These are phyloP conservation scores for Hystrix brachyura DNA, from an alignment of 2,113 vertebrate species.

Conservation along the genomic window DNA sequence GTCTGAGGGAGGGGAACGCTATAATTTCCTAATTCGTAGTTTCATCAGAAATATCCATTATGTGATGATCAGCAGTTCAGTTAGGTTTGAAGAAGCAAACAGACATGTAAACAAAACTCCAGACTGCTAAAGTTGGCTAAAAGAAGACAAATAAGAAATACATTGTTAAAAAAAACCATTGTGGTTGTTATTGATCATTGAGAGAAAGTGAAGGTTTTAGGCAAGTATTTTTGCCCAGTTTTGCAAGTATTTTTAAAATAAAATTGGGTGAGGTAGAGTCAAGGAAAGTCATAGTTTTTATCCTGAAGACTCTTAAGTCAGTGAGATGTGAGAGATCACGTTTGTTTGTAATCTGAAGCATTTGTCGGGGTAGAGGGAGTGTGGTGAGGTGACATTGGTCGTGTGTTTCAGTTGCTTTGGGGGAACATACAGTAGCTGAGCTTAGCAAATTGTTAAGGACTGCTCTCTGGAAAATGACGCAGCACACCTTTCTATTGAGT, in stretches of 20 bases:
- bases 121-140: not conserved
- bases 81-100: not conserved
- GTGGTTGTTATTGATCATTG: not conserved
- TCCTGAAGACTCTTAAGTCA: not conserved
- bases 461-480: not conserved
- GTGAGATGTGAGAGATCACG: not conserved
- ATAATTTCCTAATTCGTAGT: conserved; percentile 10
- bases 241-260: conserved; percentile 28
- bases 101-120: not conserved
- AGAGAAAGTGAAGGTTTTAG: not conserved
- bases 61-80: not conserved
- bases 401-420: not conserved
- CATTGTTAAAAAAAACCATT: not conserved
- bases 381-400: not conserved
- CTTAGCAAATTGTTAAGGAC: not conserved
- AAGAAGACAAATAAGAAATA: not conserved
- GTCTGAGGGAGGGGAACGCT: not conserved
- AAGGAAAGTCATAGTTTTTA: not conserved
- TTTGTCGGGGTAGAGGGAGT: not conserved
- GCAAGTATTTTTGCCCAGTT: not conserved
- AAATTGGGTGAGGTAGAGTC: not conserved
- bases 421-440: not conserved
- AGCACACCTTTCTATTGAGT: not conserved
- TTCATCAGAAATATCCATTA: not conserved
- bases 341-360: not conserved